A percentile compares a stretch with the other conserved stretches of the same genome.
These are phyloP conservation scores for Pteropus rufus DNA, from an alignment of 2,797 vertebrate species.

Conservation along the genomic window DNA sequence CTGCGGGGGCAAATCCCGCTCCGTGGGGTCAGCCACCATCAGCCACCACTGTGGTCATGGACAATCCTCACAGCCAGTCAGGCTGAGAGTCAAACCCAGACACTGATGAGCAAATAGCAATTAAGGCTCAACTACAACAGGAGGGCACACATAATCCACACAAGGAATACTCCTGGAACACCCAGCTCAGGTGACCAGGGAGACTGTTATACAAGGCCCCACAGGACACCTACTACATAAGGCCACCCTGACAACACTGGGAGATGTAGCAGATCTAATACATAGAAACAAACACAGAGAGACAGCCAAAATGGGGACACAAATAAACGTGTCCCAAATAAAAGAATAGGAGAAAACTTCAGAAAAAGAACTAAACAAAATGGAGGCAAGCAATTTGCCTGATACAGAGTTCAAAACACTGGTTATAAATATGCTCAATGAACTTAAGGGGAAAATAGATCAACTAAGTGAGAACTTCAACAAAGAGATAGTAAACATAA, in stretches of 20 bases:
- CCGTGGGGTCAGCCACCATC: neutral
- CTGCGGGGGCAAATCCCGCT: neutral
- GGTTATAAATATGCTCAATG: too few species aligned
- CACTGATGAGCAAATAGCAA: neutral
- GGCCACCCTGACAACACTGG: neutral
- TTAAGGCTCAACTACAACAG: neutral
- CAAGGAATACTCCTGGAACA: neutral
- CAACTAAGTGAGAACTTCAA: too few species aligned
- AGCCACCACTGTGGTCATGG: neutral
- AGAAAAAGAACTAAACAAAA: too few species aligned
- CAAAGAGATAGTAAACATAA: too few species aligned
- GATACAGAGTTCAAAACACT: too few species aligned
- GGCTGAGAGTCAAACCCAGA: neutral
- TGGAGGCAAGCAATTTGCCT: too few species aligned
- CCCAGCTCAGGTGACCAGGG: neutral
- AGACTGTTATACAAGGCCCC: neutral
- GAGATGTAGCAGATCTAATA: neutral
- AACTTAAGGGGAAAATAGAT: too few species aligned
- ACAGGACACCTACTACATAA: neutral
- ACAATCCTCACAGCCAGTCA: neutral
- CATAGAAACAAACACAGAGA: neutral
- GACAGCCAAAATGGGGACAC: too few species aligned
- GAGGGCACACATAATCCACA: neutral
- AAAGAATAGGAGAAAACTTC: too few species aligned
- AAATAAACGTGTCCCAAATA: too few species aligned